These are phyloP conservation scores for Criorhina ranunculi DNA, from an alignment of 2,888 invertebrate species.

Conservation along the genomic window DNA sequence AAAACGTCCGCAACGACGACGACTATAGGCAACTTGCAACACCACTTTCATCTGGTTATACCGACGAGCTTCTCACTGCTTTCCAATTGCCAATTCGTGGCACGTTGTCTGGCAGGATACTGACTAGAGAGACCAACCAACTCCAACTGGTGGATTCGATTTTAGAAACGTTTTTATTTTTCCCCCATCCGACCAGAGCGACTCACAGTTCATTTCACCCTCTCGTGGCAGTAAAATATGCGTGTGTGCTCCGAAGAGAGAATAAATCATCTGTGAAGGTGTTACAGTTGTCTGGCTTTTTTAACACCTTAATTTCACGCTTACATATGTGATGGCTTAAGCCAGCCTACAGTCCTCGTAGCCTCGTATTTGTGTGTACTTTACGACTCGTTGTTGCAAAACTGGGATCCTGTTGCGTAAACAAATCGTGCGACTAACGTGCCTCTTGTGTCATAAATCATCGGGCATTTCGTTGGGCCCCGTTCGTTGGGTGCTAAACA, in stretches of 20 bases:
- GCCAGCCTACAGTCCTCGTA: slow-evolving; percentile 21
- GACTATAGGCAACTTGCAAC: too few species aligned
- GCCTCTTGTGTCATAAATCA: slow-evolving; percentile 71
- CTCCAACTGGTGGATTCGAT: slow-evolving; percentile 76
- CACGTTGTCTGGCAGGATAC: slow-evolving; percentile 62
- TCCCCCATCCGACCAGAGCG: slow-evolving; percentile 30
- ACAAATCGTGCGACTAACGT: slow-evolving; percentile 74
- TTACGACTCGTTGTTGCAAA: slow-evolving; percentile 60
- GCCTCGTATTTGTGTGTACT: slow-evolving; percentile 49
- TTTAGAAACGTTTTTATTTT: slow-evolving; percentile 67
- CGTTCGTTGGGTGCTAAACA: slow-evolving; percentile 72
- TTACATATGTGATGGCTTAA: slow-evolving; percentile 75
- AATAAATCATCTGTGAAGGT: slow-evolving; percentile 77
- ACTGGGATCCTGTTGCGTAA: slow-evolving; percentile 73
- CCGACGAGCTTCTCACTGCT: slow-evolving; percentile 31
- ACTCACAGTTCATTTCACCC: slow-evolving; percentile 71
- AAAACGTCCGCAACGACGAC: slow-evolving; percentile 26
- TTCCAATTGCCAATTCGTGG: slow-evolving; percentile 67
- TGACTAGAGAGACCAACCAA: slow-evolving; percentile 45
- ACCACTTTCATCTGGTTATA: slow-evolving; percentile 57
- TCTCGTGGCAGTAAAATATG: slow-evolving; percentile 67
- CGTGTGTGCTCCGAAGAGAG: slow-evolving; percentile 64
- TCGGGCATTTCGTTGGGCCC: slow-evolving; percentile 67
- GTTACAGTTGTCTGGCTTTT: slow-evolving; percentile 77
- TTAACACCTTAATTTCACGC: slow-evolving; percentile 77